Evolutionary conservation across 1,140 invertebrate genomes (phyloP).

Genomic region (Cherax quadricarinatus): DNA sequence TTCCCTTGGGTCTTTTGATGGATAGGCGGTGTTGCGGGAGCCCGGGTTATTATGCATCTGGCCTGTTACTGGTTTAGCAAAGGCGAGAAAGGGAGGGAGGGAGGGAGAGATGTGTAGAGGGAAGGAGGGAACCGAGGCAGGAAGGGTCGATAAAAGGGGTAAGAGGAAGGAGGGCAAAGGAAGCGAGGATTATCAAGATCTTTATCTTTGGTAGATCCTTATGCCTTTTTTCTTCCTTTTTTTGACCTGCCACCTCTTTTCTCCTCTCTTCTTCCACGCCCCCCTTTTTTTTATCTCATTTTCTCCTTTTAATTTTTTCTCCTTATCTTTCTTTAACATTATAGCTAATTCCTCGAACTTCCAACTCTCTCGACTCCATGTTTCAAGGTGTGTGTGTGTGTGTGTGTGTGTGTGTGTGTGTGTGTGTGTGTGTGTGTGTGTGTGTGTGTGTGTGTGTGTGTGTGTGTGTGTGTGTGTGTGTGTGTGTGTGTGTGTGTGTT

Average conservation of each 20-base stretch:
- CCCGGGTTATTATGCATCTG: neutral
- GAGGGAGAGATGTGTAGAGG: neutral
- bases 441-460: neutral
- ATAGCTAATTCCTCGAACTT: no score
- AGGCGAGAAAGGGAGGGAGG: neutral
- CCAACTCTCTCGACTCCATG: neutral
- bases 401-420: neutral
- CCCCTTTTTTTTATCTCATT: neutral
- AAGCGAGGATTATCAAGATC: no score
- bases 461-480: constrained; percentile 14
- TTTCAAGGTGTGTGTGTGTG: neutral
- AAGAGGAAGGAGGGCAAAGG: neutral
- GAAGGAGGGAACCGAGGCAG: neutral
- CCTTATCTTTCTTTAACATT: neutral
- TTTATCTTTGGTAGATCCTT: neutral
- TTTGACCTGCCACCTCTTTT: constrained; percentile 10
- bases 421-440: constrained; percentile 1
- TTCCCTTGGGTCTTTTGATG: neutral
- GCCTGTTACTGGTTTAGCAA: neutral
- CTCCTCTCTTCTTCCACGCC: neutral
- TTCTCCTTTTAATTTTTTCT: no score
- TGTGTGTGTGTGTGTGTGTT: no score
- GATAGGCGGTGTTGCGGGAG: constrained; percentile 25
- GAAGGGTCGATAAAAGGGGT: neutral
- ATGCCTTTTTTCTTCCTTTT: neutral